Percentiles rank a stretch among this genome's conserved stretches.
Evolutionary conservation across 2,113 vertebrate species (phyloP).

Genomic region (Cyprinodon tularosa): DNA sequence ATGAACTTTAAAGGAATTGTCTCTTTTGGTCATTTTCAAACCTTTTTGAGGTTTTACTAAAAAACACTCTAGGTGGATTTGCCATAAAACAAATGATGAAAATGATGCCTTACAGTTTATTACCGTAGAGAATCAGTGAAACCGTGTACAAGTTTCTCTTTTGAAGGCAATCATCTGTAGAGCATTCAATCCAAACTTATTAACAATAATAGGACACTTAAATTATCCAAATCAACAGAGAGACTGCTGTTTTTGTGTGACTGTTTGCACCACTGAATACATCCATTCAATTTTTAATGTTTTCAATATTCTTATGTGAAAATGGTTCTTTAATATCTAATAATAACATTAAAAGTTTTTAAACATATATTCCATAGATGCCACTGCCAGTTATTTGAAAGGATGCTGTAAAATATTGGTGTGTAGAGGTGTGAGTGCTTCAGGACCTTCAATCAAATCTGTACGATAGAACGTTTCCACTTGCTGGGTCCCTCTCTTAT

Average conservation of each 20-base stretch:
- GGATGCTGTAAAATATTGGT: slow-evolving; percentile 2
- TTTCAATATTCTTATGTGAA: not conserved
- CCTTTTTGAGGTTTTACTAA: not conserved
- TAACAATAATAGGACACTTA: too few relatives aligned
- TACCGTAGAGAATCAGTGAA: not conserved
- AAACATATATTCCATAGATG: not conserved
- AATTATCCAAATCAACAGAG: too few relatives aligned
- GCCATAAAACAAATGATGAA: not conserved
- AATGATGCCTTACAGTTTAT: not conserved
- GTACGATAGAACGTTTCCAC: slow-evolving; percentile 33
- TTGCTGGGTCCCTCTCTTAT: slow-evolving; percentile 48
- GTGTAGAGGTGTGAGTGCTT: slow-evolving; percentile 33
- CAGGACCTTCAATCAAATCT: slow-evolving; percentile 50
- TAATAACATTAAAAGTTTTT: not conserved
- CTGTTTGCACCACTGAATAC: not conserved
- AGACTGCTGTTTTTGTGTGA: too few relatives aligned
- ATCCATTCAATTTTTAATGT: not conserved
- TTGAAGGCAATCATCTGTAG: not conserved
- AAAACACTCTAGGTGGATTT: not conserved
- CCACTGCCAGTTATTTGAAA: not conserved
- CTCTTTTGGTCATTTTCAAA: not conserved
- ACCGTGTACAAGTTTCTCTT: not conserved
- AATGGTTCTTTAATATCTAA: not conserved
- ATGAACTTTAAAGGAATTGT: not conserved
- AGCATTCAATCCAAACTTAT: not conserved